phyloP scores from a whole-genome alignment of 2,888 invertebrate genomes.

The Hydrotaea cyrtoneurina region DNA sequence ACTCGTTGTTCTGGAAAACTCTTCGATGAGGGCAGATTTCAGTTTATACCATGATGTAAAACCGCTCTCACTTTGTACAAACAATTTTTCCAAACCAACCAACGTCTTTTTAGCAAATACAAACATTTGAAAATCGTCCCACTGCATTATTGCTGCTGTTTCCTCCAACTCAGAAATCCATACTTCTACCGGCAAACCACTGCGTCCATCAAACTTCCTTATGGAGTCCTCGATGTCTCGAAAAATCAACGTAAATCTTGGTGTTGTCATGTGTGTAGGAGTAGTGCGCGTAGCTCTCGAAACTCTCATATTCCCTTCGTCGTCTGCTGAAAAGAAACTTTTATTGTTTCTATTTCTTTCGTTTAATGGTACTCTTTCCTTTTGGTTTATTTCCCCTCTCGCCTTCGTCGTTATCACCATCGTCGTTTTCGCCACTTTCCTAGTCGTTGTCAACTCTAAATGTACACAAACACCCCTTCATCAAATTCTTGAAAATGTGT shows the following conservation, averaged over 20 bases:
- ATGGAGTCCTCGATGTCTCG: constrained; percentile 57
- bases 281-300: neutral
- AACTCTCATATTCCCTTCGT: neutral
- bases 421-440: neutral
- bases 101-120: constrained; percentile 59
- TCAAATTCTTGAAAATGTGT: no score
- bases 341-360: neutral
- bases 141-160: constrained; percentile 52
- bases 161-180: constrained; percentile 58
- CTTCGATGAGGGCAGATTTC: constrained; percentile 21
- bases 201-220: constrained; percentile 40
- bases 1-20: constrained; percentile 35
- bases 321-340: neutral
- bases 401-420: constrained; percentile 5
- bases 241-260: constrained; percentile 50
- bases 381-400: neutral
- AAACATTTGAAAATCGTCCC: constrained; percentile 57
- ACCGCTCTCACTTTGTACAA: constrained; percentile 59
- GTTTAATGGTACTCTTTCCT: neutral
- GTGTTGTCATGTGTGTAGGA: neutral
- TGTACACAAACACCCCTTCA: no score
- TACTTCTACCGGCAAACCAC: constrained; percentile 34
- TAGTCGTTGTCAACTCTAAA: neutral
- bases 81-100: constrained; percentile 55
- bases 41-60: constrained; percentile 25